Percentiles rank a stretch among this genome's conserved stretches.
phyloP scores from a whole-genome alignment of 2,888 invertebrate genomes.

The Aphidius colemani region DNA sequence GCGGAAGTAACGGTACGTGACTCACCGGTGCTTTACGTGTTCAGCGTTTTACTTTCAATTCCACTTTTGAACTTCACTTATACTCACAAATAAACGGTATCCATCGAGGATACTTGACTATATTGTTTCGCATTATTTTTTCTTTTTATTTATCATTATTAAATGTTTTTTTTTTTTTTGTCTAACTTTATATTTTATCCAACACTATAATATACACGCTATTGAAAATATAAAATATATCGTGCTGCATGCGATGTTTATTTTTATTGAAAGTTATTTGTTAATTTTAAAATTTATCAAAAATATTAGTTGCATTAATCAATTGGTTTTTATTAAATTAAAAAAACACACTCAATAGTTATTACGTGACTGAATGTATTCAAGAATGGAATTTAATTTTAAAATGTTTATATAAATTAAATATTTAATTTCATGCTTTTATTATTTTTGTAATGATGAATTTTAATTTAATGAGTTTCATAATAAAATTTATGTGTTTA shows the following conservation, averaged over 20 bases:
- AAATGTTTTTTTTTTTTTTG: constrained; percentile 3
- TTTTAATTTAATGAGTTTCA: too few species aligned
- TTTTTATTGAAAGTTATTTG: neutral
- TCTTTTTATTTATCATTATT: constrained; percentile 18
- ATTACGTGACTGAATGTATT: too few species aligned
- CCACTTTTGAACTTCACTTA: constrained; percentile 52
- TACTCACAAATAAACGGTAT: constrained; percentile 40
- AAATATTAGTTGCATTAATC: too few species aligned
- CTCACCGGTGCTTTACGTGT: constrained; percentile 40
- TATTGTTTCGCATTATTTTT: constrained; percentile 33
- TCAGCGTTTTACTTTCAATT: constrained; percentile 54
- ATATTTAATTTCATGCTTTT: too few species aligned
- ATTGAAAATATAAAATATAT: constrained; percentile 45
- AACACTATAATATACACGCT: constrained; percentile 16
- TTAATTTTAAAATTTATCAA: too few species aligned
- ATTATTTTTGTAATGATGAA: too few species aligned
- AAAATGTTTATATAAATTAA: too few species aligned
- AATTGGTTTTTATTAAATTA: too few species aligned
- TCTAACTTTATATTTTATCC: neutral
- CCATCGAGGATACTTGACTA: constrained; percentile 31
- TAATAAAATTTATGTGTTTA: too few species aligned
- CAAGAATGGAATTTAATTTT: too few species aligned
- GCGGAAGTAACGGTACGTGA: constrained; percentile 45
- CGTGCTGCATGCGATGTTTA: constrained; percentile 45
- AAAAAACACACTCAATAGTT: too few species aligned